phyloP scores from a whole-genome alignment of 2,797 vertebrate genomes.

The Anomalospiza imberbis region DNA sequence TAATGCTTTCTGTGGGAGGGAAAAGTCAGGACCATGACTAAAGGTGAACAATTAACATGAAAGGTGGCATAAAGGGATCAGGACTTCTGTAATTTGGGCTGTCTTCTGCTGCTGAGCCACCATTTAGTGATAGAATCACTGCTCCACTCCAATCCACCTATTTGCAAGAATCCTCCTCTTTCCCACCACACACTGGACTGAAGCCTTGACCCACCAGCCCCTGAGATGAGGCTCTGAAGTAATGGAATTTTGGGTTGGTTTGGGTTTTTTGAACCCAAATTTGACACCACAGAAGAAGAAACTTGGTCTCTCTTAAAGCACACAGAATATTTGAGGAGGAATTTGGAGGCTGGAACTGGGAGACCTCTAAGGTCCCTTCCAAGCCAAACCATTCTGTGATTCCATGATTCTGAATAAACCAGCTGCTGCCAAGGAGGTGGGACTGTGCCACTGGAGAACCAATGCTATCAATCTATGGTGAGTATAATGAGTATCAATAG shows the following conservation, averaged over 20 bases:
- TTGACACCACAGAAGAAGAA: neutral
- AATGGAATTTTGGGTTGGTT: neutral
- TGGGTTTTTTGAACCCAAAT: neutral
- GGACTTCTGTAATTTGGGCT: neutral
- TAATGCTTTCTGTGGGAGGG: neutral
- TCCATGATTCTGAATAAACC: neutral
- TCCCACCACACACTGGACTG: rapidly evolving
- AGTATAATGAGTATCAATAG: neutral
- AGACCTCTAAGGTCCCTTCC: neutral
- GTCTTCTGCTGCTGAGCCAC: neutral
- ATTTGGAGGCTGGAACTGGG: neutral
- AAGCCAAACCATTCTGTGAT: neutral
- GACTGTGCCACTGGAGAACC: neutral
- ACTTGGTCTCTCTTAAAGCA: neutral
- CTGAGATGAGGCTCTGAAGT: neutral
- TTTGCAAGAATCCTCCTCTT: neutral
- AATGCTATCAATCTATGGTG: neutral
- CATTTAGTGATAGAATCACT: neutral
- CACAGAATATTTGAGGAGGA: neutral
- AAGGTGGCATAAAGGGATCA: neutral
- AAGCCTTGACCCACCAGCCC: neutral
- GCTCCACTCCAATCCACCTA: neutral
- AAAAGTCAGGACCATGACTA: neutral
- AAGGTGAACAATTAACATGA: neutral
- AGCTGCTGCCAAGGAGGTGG: neutral